These are phyloP conservation scores for Grantiella picta DNA, from an alignment of 2,113 vertebrate genomes.

Conservation along the genomic window DNA sequence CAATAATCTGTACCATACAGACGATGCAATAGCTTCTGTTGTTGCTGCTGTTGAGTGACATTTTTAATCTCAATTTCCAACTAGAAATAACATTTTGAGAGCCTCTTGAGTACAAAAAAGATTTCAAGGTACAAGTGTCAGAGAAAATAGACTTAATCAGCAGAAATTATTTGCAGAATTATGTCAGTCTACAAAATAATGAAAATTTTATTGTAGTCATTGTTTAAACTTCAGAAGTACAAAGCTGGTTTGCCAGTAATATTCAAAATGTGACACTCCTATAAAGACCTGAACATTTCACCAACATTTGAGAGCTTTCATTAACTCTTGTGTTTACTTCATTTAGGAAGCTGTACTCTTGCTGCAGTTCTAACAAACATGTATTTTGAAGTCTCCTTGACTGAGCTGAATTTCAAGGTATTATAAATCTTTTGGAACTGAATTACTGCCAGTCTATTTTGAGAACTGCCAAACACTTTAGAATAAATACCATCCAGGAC, in stretches of 20 bases:
- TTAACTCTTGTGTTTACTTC: neutral
- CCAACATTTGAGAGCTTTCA: neutral
- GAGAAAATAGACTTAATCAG: constrained; percentile 1
- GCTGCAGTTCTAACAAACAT: neutral
- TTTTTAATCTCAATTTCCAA: constrained; percentile 41
- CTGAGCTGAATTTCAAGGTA: neutral
- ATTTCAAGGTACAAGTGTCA: neutral
- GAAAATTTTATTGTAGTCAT: neutral
- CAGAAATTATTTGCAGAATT: constrained; percentile 19
- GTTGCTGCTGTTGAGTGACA: constrained; percentile 29
- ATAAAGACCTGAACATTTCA: neutral
- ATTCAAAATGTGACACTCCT: neutral
- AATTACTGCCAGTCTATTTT: neutral
- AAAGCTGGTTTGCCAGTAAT: neutral
- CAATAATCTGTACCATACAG: neutral
- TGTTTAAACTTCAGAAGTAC: neutral
- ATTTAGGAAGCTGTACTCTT: neutral
- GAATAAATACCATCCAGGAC: neutral
- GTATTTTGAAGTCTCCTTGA: neutral
- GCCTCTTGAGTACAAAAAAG: neutral
- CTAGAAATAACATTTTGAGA: constrained; percentile 1
- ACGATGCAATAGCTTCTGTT: neutral
- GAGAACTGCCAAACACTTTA: neutral
- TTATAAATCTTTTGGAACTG: neutral
- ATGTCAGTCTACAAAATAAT: neutral